phyloP scores from a whole-genome alignment of 2,113 vertebrate species.

The Cariama cristata region DNA sequence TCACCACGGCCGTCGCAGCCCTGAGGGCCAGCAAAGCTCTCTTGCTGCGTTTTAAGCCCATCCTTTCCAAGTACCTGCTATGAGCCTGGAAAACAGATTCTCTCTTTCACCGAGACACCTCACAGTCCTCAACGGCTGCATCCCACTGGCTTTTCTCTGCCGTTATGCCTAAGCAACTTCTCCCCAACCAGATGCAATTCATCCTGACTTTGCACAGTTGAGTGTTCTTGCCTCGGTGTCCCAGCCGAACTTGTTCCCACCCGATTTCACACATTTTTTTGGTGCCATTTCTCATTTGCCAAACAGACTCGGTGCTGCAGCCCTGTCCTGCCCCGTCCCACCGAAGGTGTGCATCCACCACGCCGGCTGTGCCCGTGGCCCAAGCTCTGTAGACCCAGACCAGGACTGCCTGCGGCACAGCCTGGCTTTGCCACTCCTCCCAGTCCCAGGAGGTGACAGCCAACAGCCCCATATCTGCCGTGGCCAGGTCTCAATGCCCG shows the following conservation, averaged over 20 bases:
- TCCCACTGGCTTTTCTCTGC: background rate
- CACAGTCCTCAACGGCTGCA: background rate
- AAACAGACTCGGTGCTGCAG: background rate
- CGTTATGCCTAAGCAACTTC: background rate
- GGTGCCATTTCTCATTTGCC: background rate
- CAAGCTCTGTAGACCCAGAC: background rate
- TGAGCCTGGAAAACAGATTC: background rate
- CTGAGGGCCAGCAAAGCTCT: background rate
- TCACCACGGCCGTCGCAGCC: background rate
- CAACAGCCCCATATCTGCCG: background rate
- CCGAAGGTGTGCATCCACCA: no score
- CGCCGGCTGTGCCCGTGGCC: background rate
- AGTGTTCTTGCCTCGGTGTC: background rate
- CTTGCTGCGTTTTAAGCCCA: background rate
- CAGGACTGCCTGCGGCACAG: background rate
- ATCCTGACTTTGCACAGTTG: background rate
- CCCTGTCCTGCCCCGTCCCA: background rate
- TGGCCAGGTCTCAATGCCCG: rapidly evolving
- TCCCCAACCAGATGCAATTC: background rate
- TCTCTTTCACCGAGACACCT: background rate
- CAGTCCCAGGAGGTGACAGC: background rate
- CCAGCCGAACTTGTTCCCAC: background rate
- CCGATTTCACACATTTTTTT: background rate
- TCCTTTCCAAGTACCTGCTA: no score
- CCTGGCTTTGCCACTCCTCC: background rate